A percentile compares a stretch with the other conserved stretches of the same genome.
phyloP scores from a whole-genome alignment of 1,140 invertebrate species.

The Littorina saxatilis region DNA sequence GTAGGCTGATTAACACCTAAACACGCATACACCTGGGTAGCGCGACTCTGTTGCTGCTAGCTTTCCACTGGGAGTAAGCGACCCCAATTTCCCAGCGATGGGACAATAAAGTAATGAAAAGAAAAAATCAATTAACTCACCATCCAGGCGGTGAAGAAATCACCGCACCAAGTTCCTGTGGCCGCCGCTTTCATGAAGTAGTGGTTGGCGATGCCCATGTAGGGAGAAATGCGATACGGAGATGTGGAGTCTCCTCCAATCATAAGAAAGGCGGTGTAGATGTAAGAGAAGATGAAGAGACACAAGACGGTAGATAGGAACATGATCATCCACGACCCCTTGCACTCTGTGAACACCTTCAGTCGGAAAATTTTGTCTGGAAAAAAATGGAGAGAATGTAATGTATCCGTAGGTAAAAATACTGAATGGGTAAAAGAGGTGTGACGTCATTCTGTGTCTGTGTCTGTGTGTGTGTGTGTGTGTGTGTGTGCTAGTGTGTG shows the following conservation, averaged over 20 bases:
- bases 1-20: no score
- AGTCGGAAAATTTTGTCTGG: slow-evolving; percentile 76
- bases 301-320: slow-evolving; percentile 77
- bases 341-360: slow-evolving; percentile 79
- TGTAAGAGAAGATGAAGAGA: slow-evolving; percentile 78
- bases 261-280: slow-evolving; percentile 78
- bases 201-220: slow-evolving; percentile 73
- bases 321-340: slow-evolving; percentile 80
- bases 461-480: not conserved
- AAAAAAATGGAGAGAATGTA: not conserved
- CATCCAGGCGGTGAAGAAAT: slow-evolving; percentile 79
- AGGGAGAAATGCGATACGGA: slow-evolving; percentile 71
- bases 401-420: not conserved
- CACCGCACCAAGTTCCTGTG: slow-evolving; percentile 80
- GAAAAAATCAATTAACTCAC: slow-evolving; percentile 65
- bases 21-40: no score
- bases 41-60: no score
- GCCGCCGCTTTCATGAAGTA: slow-evolving; percentile 80
- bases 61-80: no score
- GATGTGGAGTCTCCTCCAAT: slow-evolving; percentile 73
- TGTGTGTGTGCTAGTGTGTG: not conserved
- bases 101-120: no score
- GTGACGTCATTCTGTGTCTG: not conserved
- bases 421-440: not conserved
- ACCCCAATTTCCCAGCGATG: no score